phyloP scores from a whole-genome alignment of 2,797 vertebrate genomes.

The Stomatorhinus walkeri region DNA sequence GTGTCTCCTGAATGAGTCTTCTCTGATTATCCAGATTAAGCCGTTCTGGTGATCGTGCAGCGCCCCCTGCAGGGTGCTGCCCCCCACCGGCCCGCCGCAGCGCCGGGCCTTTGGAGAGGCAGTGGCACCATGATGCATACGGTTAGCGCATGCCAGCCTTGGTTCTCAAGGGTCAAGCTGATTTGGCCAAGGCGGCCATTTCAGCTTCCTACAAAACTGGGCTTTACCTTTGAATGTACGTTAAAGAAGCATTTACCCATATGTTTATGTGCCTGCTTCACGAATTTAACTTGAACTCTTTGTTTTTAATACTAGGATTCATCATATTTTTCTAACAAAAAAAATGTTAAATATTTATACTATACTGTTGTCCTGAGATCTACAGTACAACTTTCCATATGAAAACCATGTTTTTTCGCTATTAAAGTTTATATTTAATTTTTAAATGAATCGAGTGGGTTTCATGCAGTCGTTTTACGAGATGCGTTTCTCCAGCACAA shows the following conservation, averaged over 20 bases:
- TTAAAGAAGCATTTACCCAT: background rate
- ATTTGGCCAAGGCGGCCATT: background rate
- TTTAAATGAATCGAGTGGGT: background rate
- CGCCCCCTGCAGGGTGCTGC: background rate
- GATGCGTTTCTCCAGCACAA: background rate
- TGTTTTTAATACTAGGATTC: background rate
- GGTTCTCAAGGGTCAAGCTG: background rate
- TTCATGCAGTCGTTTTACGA: background rate
- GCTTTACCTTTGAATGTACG: background rate
- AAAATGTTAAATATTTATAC: background rate
- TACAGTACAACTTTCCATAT: background rate
- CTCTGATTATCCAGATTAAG: background rate
- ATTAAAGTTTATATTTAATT: slow-evolving; percentile 3
- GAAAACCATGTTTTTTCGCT: background rate
- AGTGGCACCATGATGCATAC: background rate
- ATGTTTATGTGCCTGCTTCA: background rate
- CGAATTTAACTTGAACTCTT: background rate
- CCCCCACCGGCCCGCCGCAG: background rate
- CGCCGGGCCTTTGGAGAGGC: background rate
- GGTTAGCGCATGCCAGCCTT: background rate
- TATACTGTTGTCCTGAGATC: background rate
- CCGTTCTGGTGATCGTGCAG: background rate
- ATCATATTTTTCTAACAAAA: background rate
- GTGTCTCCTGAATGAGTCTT: slow-evolving; percentile 8
- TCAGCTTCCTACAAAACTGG: slow-evolving; percentile 12